Percentiles rank a stretch among this genome's conserved stretches.
Conservation (phyloP, 2,888 invertebrate species). For the Nycteola revayana region DNA sequence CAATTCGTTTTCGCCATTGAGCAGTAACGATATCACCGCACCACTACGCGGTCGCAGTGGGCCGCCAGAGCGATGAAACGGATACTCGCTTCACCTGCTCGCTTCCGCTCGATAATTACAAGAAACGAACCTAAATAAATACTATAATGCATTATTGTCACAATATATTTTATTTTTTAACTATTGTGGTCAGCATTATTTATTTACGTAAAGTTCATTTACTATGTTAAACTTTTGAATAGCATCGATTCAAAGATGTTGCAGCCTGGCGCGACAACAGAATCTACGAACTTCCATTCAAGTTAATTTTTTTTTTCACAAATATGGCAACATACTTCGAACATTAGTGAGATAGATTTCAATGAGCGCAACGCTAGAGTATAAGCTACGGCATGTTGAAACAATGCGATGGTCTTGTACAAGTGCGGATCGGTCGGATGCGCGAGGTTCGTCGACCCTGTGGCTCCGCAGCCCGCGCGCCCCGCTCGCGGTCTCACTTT, state of each 20-base stretch:
- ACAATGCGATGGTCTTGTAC: conserved; percentile 74
- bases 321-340: conserved; percentile 31
- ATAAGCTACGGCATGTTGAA: conserved; percentile 59
- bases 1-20: conserved; percentile 23
- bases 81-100: conserved; percentile 73
- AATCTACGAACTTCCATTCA: no score
- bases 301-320: no score
- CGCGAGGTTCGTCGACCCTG: conserved; percentile 69
- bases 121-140: conserved; percentile 43
- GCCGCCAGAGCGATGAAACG: conserved; percentile 49
- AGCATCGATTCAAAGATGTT: no score
- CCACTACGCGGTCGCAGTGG: conserved; percentile 30
- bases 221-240: no score
- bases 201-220: no score
- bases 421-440: conserved; percentile 77
- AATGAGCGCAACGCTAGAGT: conserved; percentile 45
- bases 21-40: conserved; percentile 39
- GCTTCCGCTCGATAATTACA: conserved; percentile 72
- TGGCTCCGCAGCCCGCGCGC: conserved; percentile 43
- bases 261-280: no score
- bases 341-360: conserved; percentile 41
- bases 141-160: conserved; percentile 18
- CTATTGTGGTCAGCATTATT: no score
- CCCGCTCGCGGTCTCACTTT: conserved; percentile 70
- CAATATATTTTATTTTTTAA: no score